These are phyloP conservation scores for Cephus sareptanus DNA, from an alignment of 2,888 invertebrate species.

Conservation along the genomic window DNA sequence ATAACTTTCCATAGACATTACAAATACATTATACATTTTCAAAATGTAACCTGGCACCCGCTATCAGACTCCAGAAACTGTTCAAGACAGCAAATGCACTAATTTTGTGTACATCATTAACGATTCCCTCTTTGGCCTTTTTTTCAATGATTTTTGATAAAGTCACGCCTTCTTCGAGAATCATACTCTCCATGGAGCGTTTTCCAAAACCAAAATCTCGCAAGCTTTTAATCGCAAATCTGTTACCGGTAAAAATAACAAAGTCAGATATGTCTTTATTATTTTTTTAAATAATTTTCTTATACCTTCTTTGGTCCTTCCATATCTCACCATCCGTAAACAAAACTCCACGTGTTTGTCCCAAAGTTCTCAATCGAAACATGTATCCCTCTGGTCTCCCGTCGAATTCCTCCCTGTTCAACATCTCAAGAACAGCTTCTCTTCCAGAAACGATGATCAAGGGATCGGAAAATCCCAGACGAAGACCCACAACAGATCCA, in stretches of 20 bases:
- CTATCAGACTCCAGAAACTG: slow-evolving; percentile 76
- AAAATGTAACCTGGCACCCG: slow-evolving; percentile 69
- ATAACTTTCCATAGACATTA: neutral
- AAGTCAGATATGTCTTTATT: neutral
- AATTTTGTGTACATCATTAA: slow-evolving; percentile 66
- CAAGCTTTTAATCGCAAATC: slow-evolving; percentile 75
- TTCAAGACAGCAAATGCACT: slow-evolving; percentile 71
- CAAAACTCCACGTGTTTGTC: slow-evolving; percentile 75
- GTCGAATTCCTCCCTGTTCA: slow-evolving; percentile 74
- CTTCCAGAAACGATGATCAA: slow-evolving; percentile 74
- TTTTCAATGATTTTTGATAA: slow-evolving; percentile 68
- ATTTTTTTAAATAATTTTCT: neutral
- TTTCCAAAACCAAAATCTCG: slow-evolving; percentile 75
- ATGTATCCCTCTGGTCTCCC: slow-evolving; percentile 78
- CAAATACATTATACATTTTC: neutral
- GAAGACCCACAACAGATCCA: slow-evolving; percentile 75
- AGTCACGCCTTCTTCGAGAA: slow-evolving; percentile 70
- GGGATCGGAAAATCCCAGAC: slow-evolving; percentile 70
- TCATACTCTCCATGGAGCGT: slow-evolving; percentile 72
- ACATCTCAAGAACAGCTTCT: slow-evolving; percentile 73
- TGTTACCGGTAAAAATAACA: slow-evolving; percentile 11
- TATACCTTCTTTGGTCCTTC: slow-evolving; percentile 72
- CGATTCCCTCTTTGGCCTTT: slow-evolving; percentile 60
- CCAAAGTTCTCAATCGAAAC: slow-evolving; percentile 73
- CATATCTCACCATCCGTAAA: slow-evolving; percentile 77